phyloP scores from a whole-genome alignment of 1,140 invertebrate species.

The Leptopilina boulardi region DNA sequence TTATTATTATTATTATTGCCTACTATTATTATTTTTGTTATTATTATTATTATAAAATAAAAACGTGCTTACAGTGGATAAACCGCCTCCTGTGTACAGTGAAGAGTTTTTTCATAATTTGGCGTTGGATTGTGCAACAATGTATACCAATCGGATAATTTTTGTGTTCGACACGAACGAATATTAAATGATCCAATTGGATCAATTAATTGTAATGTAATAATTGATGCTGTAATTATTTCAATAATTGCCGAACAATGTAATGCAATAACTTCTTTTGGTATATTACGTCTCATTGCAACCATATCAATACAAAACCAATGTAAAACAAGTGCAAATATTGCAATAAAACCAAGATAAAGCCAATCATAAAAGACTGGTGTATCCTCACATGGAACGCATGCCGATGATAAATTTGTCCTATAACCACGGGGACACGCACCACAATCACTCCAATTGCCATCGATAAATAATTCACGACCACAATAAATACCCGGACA shows the following conservation, averaged over 20 bases:
- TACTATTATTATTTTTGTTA: too few relatives aligned
- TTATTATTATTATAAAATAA: too few relatives aligned
- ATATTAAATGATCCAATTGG: conserved; percentile 86
- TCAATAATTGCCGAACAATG: conserved; percentile 90
- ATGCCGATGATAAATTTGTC: conserved; percentile 81
- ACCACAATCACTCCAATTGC: conserved; percentile 86
- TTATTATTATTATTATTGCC: too few relatives aligned
- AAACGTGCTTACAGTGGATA: conserved; percentile 91
- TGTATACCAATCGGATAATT: conserved; percentile 96
- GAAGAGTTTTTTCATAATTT: conserved; percentile 90
- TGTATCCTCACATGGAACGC: conserved; percentile 85
- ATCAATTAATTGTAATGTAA: conserved; percentile 86
- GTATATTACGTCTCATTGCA: conserved; percentile 85
- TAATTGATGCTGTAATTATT: conserved; percentile 82
- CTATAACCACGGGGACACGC: conserved; percentile 90
- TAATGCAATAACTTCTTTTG: conserved; percentile 82
- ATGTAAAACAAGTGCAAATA: conserved; percentile 90
- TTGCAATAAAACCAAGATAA: conserved; percentile 94
- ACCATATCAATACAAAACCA: conserved; percentile 94
- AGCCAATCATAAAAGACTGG: conserved; percentile 95
- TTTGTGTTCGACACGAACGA: conserved; percentile 85
- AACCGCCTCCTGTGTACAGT: conserved; percentile 97
- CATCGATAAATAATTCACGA: conserved; percentile 80
- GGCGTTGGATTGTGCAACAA: conserved; percentile 95
- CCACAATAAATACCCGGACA: conserved; percentile 95